Base-by-base conservation (phyloP, 2,888 invertebrate genomes). In the Sussaba pulchella region DNA sequence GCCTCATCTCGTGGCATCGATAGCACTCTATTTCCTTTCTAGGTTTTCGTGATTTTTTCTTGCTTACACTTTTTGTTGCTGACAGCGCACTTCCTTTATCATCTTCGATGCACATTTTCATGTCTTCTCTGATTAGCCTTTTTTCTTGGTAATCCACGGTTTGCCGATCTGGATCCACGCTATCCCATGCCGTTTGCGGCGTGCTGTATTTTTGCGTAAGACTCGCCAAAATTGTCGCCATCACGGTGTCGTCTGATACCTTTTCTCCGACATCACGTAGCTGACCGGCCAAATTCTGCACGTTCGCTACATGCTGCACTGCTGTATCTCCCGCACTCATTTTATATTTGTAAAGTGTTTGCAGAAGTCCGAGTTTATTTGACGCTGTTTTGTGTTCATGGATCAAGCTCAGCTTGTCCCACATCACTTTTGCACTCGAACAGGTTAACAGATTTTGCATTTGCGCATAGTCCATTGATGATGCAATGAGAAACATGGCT, bases 331-430 rank as follows among this genome's bases (percentile, higher is more conserved):
- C 10, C 47, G 9, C 57, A 14, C n/a, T 4, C 52, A 69, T 69
- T 10, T 21, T n/a, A n/a, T 52, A 52, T n/a, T 12, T 36, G 17
- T 43, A 21, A 14, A 71, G 59, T 12, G 8, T 59, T 59, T 71
- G 71, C 24, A 43, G 21, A 12, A 71, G 31, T 3, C 24, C n/a
- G n/a, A 24, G 19, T 10, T 59, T 59, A 26, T 71, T 71, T 6
- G 71, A n/a, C 12, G 2, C 59, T 8, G 81, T 73, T 64, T 82
- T 83, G 26, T 83, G 81, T 50, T 78, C 81, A 41, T 83, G 78
- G 14, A 81, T 66, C 9, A 66, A 2, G 8, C 47, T 45, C 12
- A 81, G 36, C 39, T 75, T 74, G 2, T 70, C 45, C 81, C 78
- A 83, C 78, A 78, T 75, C 10, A 66, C 45, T 47, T 69, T 57